phyloP scores from a whole-genome alignment of 1,140 invertebrate genomes.

The Anastrepha ludens region DNA sequence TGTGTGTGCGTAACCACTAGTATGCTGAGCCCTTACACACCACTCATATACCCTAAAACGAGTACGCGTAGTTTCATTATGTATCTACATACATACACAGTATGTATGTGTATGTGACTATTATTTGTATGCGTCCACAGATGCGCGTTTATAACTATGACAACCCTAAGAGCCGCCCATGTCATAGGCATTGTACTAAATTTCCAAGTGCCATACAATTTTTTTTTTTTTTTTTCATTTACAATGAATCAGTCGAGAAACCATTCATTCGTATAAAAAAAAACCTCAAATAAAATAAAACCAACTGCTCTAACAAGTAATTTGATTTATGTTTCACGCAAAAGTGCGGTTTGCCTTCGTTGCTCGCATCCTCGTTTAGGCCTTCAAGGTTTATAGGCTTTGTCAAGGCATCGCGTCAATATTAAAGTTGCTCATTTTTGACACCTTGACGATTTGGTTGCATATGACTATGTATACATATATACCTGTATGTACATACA shows the following conservation, averaged over 20 bases:
- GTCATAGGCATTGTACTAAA: conserved; percentile 45
- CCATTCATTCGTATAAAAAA: conserved; percentile 44
- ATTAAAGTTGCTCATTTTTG: background rate
- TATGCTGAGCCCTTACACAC: background rate
- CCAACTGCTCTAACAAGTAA: conserved; percentile 70
- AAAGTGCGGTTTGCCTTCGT: conserved; percentile 61
- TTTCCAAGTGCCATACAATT: conserved; percentile 23
- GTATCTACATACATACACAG: background rate
- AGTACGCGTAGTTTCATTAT: background rate
- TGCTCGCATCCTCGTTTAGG: background rate
- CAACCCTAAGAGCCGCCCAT: conserved; percentile 36
- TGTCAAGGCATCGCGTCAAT: background rate
- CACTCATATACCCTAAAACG: background rate
- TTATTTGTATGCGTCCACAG: background rate
- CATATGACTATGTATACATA: background rate
- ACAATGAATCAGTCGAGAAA: conserved; percentile 8
- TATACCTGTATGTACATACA: background rate
- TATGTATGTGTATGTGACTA: background rate
- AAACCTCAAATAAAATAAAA: conserved; percentile 68
- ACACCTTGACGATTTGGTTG: conserved; percentile 5
- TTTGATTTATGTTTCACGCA: conserved; percentile 71
- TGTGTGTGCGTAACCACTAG: background rate
- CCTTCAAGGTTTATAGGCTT: conserved; percentile 22
- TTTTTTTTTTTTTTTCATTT: conserved; percentile 16
- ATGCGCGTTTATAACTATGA: conserved; percentile 40